phyloP scores from a whole-genome alignment of 1,140 invertebrate genomes.

The Oreohelix idahoensis region DNA sequence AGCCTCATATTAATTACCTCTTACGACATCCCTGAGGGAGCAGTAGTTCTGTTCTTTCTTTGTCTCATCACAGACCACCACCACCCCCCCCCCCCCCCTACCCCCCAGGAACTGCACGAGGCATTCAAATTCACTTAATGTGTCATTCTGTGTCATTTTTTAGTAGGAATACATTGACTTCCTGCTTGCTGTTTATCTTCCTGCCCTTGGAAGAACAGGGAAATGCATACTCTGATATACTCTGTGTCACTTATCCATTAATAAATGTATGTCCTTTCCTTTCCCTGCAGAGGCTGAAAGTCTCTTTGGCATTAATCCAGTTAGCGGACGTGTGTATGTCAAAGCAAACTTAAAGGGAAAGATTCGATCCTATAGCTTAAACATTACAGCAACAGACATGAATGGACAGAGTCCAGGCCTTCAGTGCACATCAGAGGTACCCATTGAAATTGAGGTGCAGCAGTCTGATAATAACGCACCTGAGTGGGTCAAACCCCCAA shows the following conservation, averaged over 20 bases:
- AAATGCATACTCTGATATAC: no score
- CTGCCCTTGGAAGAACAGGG: no score
- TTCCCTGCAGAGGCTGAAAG: not conserved
- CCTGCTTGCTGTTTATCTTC: no score
- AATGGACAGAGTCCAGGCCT: slow-evolving; percentile 41
- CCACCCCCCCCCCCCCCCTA: no score
- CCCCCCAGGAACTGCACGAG: no score
- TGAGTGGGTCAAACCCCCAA: slow-evolving; percentile 78
- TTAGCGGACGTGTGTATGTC: slow-evolving; percentile 49
- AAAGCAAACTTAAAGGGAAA: slow-evolving; percentile 58
- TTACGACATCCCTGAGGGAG: no score
- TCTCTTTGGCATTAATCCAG: not conserved
- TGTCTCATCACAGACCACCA: no score
- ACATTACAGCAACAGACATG: slow-evolving; percentile 54
- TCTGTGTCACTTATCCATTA: not conserved
- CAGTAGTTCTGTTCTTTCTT: no score
- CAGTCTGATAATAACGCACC: slow-evolving; percentile 90
- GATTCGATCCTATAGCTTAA: slow-evolving; percentile 58
- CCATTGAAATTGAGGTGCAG: slow-evolving; percentile 52
- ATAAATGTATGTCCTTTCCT: not conserved
- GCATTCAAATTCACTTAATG: no score
- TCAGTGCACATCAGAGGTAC: slow-evolving; percentile 45
- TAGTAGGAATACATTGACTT: no score
- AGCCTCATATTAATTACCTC: no score
- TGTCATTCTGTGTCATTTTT: no score